A percentile compares a stretch with the other conserved stretches of the same genome.
Evolutionary conservation across 1,140 invertebrate species (phyloP).

Genomic region (Dysdera silvatica): DNA sequence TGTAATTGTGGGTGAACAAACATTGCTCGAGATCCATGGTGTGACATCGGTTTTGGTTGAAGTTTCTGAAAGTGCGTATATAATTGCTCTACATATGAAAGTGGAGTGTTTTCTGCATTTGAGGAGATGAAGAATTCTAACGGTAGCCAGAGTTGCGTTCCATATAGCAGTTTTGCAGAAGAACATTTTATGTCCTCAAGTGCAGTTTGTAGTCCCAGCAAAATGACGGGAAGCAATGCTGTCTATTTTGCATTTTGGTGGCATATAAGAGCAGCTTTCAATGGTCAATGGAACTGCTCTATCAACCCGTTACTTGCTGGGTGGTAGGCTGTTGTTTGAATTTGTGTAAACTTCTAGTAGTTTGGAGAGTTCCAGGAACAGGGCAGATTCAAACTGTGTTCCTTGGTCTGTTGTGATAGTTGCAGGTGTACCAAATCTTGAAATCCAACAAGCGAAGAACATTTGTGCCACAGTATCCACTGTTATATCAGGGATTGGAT

Average conservation of each 20-base stretch:
- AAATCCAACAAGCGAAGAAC: conserved; percentile 40
- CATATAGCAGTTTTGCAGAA: conserved; percentile 34
- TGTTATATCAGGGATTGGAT: conserved; percentile 40
- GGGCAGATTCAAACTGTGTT: conserved; percentile 43
- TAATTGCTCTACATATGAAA: neutral
- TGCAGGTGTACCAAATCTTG: conserved; percentile 37
- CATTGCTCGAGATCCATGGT: neutral
- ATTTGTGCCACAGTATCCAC: conserved; percentile 40
- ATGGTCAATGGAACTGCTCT: conserved; percentile 41
- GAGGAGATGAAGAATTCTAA: conserved; percentile 20
- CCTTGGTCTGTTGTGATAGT: conserved; percentile 44
- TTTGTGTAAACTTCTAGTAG: conserved; percentile 16
- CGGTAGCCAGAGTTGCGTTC: conserved; percentile 27
- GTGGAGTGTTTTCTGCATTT: neutral
- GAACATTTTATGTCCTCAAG: conserved; percentile 33
- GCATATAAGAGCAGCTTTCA: conserved; percentile 39
- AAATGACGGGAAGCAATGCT: conserved; percentile 39
- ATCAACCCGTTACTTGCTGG: conserved; percentile 41
- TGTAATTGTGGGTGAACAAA: neutral
- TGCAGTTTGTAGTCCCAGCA: conserved; percentile 37
- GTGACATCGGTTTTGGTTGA: neutral
- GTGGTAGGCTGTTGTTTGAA: conserved; percentile 29
- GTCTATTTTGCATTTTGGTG: conserved; percentile 36
- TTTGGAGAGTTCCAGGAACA: conserved; percentile 20
- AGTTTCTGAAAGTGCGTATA: neutral